phyloP scores from a whole-genome alignment of 2,797 vertebrate genomes.

The Oophaga sylvatica region DNA sequence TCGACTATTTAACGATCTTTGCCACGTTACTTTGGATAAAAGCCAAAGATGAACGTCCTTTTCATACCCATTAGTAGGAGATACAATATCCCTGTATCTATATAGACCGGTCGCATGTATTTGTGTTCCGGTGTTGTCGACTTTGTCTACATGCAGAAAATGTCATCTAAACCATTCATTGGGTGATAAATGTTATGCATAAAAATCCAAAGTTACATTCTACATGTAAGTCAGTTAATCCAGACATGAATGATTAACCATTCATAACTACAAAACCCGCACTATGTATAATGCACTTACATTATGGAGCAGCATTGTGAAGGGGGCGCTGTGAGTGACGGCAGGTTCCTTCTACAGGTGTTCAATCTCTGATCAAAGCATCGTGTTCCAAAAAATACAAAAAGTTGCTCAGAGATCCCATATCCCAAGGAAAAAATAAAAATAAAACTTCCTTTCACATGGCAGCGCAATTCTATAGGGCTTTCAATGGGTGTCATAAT shows the following conservation, averaged over 20 bases:
- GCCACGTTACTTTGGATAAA: too few relatives aligned
- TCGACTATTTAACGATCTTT: too few relatives aligned
- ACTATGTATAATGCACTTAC: conserved; percentile 32
- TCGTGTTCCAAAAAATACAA: conserved; percentile 2
- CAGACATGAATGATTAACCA: neutral
- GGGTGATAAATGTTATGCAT: neutral
- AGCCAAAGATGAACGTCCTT: too few relatives aligned
- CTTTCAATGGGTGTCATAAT: conserved; percentile 18
- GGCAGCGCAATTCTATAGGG: neutral
- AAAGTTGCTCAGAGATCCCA: neutral
- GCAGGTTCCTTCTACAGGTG: neutral
- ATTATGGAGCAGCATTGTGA: conserved; percentile 20
- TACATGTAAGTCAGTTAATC: neutral
- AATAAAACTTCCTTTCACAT: neutral
- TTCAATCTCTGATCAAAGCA: neutral
- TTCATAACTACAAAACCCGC: neutral
- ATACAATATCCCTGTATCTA: too few relatives aligned
- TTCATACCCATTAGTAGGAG: too few relatives aligned
- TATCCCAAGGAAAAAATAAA: neutral
- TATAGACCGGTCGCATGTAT: too few relatives aligned
- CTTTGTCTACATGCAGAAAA: too few relatives aligned
- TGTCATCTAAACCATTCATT: too few relatives aligned
- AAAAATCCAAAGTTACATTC: neutral
- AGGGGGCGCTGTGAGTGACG: neutral
- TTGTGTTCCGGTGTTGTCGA: too few relatives aligned